phyloP scores from a whole-genome alignment of 2,797 vertebrate genomes.

The Muscicapa comitata region DNA sequence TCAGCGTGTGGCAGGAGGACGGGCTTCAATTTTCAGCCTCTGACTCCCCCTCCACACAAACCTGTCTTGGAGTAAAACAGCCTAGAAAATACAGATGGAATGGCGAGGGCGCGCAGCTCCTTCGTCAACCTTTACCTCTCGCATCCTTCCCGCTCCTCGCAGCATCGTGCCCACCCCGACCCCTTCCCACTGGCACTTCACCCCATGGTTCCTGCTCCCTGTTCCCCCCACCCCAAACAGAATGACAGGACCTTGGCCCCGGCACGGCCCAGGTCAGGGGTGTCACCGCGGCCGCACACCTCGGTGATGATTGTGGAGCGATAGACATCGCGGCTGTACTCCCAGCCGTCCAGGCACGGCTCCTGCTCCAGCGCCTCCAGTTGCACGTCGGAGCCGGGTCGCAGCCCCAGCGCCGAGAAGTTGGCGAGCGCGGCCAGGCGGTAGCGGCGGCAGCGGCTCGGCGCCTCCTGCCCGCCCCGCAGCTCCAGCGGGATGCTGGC shows the following conservation, averaged over 20 bases:
- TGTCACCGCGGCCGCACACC: constrained; percentile 63
- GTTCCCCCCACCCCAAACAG: background rate
- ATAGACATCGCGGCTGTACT: constrained; percentile 56
- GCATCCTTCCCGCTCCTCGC: background rate
- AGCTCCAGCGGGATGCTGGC: constrained; percentile 78
- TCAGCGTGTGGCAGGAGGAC: accelerated
- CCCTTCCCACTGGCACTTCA: background rate
- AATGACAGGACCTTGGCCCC: background rate
- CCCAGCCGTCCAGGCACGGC: constrained; percentile 70
- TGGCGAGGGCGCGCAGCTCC: accelerated
- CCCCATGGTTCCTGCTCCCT: background rate
- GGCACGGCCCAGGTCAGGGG: too few relatives aligned
- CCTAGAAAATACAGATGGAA: background rate
- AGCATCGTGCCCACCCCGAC: background rate
- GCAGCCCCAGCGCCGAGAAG: constrained; percentile 77
- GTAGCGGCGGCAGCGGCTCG: constrained; percentile 83
- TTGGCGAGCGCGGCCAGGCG: constrained; percentile 70
- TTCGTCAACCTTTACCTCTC: background rate
- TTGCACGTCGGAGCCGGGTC: constrained; percentile 67
- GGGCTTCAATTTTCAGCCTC: background rate
- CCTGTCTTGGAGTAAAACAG: background rate
- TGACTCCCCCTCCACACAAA: background rate
- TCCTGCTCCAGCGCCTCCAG: constrained; percentile 78
- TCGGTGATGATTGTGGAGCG: constrained; percentile 79
- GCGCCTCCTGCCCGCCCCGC: constrained; percentile 47